These are phyloP conservation scores for Glyphotaelius pellucidus DNA, from an alignment of 2,888 invertebrate species.

Conservation along the genomic window DNA sequence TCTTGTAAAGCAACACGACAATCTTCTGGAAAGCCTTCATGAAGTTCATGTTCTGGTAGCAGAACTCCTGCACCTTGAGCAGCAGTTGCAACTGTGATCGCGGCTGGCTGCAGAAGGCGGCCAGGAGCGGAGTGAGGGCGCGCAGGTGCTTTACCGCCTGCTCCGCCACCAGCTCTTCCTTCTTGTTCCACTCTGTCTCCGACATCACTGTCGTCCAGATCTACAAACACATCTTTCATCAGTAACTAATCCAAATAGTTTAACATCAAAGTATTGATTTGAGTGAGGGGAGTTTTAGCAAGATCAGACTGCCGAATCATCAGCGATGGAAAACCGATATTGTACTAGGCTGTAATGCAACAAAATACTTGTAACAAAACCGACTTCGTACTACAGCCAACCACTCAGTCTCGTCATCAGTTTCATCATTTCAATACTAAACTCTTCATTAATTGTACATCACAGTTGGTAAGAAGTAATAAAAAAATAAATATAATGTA, in stretches of 20 bases:
- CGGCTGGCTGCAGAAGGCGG: slow-evolving; percentile 90
- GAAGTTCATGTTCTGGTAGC: slow-evolving; percentile 99
- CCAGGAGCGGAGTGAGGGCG: slow-evolving; percentile 90
- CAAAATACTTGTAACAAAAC: slow-evolving; percentile 59
- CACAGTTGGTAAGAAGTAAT: not conserved
- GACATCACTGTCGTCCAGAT: slow-evolving; percentile 97
- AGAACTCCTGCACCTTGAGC: slow-evolving; percentile 96
- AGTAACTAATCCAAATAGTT: not conserved
- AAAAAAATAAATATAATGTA: not conserved
- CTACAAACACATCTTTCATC: slow-evolving; percentile 72
- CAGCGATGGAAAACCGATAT: slow-evolving; percentile 67
- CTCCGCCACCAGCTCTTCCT: slow-evolving; percentile 96
- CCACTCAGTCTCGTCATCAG: slow-evolving; percentile 77
- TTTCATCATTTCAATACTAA: slow-evolving; percentile 72
- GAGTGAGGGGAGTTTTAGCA: not conserved
- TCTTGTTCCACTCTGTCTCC: slow-evolving; percentile 98
- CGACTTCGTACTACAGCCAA: slow-evolving; percentile 66
- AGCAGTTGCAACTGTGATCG: slow-evolving; percentile 93
- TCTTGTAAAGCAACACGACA: slow-evolving; percentile 96
- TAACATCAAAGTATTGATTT: not conserved
- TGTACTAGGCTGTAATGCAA: slow-evolving; percentile 37
- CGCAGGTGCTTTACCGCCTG: slow-evolving; percentile 95
- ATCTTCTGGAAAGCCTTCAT: slow-evolving; percentile 99
- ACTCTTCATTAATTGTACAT: not conserved
- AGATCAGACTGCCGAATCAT: slow-evolving; percentile 75